phyloP scores from a whole-genome alignment of 2,797 vertebrate genomes.

The Numenius phaeopus region DNA sequence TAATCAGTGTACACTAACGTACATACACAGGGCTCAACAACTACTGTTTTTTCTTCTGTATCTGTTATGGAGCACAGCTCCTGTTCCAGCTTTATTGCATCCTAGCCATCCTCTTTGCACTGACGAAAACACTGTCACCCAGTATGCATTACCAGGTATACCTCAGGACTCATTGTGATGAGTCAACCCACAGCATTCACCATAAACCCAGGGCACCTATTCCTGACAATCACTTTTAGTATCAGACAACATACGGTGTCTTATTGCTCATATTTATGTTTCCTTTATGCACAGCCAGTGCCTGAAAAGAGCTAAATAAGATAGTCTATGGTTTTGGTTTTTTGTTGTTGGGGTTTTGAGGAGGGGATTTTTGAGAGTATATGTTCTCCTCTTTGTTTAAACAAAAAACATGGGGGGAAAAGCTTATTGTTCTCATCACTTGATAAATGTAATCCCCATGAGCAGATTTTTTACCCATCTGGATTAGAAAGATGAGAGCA shows the following conservation, averaged over 20 bases:
- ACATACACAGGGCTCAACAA: background rate
- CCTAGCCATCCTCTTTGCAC: background rate
- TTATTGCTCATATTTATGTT: background rate
- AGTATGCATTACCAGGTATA: accelerated
- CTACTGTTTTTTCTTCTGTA: accelerated
- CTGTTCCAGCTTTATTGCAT: background rate
- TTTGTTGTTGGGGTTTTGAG: background rate
- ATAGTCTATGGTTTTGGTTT: accelerated
- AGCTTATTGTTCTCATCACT: background rate
- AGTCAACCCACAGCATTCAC: background rate
- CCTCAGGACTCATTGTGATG: background rate
- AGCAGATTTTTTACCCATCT: background rate
- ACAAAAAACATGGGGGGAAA: background rate
- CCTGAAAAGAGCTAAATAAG: background rate
- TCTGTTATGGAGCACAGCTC: background rate
- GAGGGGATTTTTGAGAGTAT: too few species aligned
- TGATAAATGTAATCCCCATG: background rate
- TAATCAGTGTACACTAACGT: background rate
- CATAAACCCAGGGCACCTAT: background rate
- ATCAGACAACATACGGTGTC: background rate
- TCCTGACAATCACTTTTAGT: background rate
- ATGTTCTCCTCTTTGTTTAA: accelerated
- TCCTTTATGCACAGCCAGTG: background rate
- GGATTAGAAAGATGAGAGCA: background rate
- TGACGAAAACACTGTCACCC: background rate